Evolutionary conservation across 2,113 vertebrate species (phyloP), one percentile per base, ranked within the genome.

Genomic region (Otolemur garnettii): DNA sequence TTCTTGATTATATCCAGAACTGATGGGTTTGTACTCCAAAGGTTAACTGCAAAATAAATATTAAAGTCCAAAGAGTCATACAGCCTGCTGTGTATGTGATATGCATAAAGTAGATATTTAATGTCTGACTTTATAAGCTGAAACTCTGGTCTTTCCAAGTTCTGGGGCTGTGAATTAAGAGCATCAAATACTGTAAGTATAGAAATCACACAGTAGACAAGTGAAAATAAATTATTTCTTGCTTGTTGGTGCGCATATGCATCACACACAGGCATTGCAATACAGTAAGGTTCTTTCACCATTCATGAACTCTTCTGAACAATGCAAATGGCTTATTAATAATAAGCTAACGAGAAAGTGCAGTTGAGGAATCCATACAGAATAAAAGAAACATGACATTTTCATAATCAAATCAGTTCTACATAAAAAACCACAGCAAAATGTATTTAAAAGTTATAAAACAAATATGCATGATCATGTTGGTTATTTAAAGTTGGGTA

Each of bases 381-480:
- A 85, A 53, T 2, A 55, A 89, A 13, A 75, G 68, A 96, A 30
- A 84, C 26, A 75, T 7, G 22, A 57, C 74, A 60, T 66, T 83
- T 82, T 87, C n/a, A 90, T 91, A 82, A 91, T 50, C 19, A 84
- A 91, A 87, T 83, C 60, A 93, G 2, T 81, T 85, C 8, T 64
- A 57, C 11, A 81, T 59, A 42, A 78, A 28, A 95, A 82, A 71
- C 4, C 19, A 90, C 3, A 60, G 18, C 6, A 74, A 78, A 94
- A 93, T 64, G 4, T 62, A 57, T 60, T 80, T 72, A 77, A 45
- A 64, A 69, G 26, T 28, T 81, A n/a, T 85, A 74, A 87, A 95
- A 77, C 3, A 55, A 72, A 62, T 18, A 64, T 1, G 7, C 22
- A 93, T 78, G 42, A 92, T 64, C 42, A 64, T 66, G 10, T 12